Evolutionary conservation across 2,888 invertebrate genomes (phyloP).

Genomic region (Chloroclysta siterata): DNA sequence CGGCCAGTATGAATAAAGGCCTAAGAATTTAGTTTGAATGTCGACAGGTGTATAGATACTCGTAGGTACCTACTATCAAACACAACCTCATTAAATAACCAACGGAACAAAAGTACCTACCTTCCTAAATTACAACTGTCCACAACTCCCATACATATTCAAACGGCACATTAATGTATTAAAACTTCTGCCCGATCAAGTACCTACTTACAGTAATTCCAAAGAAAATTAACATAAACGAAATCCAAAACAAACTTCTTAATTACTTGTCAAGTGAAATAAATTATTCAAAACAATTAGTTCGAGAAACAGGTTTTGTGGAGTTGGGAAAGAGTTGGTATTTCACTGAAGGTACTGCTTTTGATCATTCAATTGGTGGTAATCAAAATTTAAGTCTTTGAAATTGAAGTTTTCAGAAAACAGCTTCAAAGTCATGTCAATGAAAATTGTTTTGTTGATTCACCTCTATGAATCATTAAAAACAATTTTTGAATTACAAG

Average conservation of each 20-base stretch:
- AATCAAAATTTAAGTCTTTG: constrained; percentile 1
- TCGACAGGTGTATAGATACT: too few species aligned
- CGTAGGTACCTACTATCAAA: background rate
- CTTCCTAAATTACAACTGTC: constrained; percentile 36
- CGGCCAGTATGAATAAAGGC: too few species aligned
- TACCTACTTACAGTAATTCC: constrained; percentile 59
- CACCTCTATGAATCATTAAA: too few species aligned
- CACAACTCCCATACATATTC: constrained; percentile 61
- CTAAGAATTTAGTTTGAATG: too few species aligned
- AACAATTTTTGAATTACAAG: too few species aligned
- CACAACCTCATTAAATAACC: constrained; percentile 31
- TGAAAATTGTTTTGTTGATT: background rate
- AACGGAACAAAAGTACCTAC: constrained; percentile 34
- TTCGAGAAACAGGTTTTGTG: constrained; percentile 53
- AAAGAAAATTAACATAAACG: constrained; percentile 62
- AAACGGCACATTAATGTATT: constrained; percentile 57
- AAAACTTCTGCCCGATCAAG: constrained; percentile 64
- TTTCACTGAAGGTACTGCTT: constrained; percentile 4
- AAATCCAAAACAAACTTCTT: constrained; percentile 66
- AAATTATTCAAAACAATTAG: constrained; percentile 74
- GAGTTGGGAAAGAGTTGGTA: constrained; percentile 27
- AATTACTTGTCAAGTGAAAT: constrained; percentile 72
- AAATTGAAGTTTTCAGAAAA: background rate
- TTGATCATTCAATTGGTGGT: constrained; percentile 17
- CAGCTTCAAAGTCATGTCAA: background rate